Percentiles rank a stretch among this genome's conserved stretches.
These are phyloP conservation scores for Pinctada fucata DNA, from an alignment of 2,888 invertebrate species.

Conservation along the genomic window DNA sequence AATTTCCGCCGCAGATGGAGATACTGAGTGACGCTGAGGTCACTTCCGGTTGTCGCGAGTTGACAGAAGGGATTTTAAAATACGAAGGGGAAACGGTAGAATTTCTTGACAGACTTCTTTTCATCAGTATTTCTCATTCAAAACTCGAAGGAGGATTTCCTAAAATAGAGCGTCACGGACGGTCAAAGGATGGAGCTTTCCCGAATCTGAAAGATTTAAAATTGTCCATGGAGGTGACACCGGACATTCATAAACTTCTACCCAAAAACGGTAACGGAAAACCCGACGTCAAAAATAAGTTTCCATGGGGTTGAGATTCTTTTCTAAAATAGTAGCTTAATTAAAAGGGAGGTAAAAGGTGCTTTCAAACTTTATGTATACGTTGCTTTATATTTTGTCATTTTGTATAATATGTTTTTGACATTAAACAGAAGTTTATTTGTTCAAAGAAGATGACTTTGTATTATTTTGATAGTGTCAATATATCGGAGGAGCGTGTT, in stretches of 20 bases:
- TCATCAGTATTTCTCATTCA: constrained; percentile 66
- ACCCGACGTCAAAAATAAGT: constrained; percentile 16
- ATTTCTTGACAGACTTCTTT: constrained; percentile 71
- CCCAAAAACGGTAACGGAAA: constrained; percentile 17
- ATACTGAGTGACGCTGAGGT: constrained; percentile 68
- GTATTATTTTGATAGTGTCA: too few relatives aligned
- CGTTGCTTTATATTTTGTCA: too few relatives aligned
- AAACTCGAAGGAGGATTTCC: constrained; percentile 52
- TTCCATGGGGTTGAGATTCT: constrained; percentile 6
- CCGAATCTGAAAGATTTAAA: constrained; percentile 51
- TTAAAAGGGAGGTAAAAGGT: too few relatives aligned
- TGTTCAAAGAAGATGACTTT: too few relatives aligned
- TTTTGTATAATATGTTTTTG: too few relatives aligned
- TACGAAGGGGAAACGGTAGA: constrained; percentile 72
- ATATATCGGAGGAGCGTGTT: too few relatives aligned
- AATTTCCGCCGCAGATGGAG: constrained; percentile 72
- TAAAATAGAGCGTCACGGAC: constrained; percentile 56
- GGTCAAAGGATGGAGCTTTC: constrained; percentile 44
- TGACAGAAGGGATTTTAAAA: constrained; percentile 73
- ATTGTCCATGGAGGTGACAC: constrained; percentile 57
- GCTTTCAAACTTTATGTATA: too few relatives aligned
- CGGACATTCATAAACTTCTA: constrained; percentile 44
- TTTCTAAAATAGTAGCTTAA: too few relatives aligned
- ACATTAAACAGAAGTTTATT: too few relatives aligned
- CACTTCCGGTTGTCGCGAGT: constrained; percentile 67